Evolutionary conservation across 2,113 vertebrate species (phyloP), one percentile per base, ranked within the genome.

Genomic region (Hippolais icterina): DNA sequence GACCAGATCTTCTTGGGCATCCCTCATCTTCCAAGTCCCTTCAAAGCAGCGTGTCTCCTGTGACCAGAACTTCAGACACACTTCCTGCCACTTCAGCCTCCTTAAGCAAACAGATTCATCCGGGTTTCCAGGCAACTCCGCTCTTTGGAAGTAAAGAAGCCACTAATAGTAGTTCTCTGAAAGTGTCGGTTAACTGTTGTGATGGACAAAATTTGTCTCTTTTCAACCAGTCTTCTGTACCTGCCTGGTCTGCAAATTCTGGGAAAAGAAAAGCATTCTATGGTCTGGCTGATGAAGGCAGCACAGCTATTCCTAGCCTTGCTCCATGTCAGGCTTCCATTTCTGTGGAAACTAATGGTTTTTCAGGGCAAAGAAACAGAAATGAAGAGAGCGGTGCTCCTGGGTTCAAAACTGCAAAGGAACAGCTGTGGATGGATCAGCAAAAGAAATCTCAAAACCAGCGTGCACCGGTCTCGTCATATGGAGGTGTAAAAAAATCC

Each of bases 401-500:
- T 82, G 94, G 94, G 77, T 99, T 99, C 95, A 99, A 98, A 98
- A 98, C 99, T 2, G 99, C 99, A 25, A 99, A 98, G 39, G 98
- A 99, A 64, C 99, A 99, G 61, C 95, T 99, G 9, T 97, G 98
- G 90, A 96, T 98, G 50, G 98, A 99, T 53, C 98, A 99, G 81
- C 98, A 99, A 37, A 99, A 98, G 94, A 99, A 99, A 76, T 24
- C 97, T 71, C 98, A 98, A 47, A 97, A 97, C 29, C 98, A 98
- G 66, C 97, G 97, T 41, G 65, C 76, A 18, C 89, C 94, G 4
- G 35, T 95, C 29, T 95, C 92, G 0, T 82, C 97, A 6, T 97
- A 98, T 1, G 97, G 98, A 21, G 72, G 96, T 24, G 47, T 97
- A 7, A 99, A 99, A 94, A 99, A 99, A 70, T 99, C 99, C 28